Conservation (phyloP, 2,888 invertebrate genomes). For the Pseudococcus jackbeardsleyi region DNA sequence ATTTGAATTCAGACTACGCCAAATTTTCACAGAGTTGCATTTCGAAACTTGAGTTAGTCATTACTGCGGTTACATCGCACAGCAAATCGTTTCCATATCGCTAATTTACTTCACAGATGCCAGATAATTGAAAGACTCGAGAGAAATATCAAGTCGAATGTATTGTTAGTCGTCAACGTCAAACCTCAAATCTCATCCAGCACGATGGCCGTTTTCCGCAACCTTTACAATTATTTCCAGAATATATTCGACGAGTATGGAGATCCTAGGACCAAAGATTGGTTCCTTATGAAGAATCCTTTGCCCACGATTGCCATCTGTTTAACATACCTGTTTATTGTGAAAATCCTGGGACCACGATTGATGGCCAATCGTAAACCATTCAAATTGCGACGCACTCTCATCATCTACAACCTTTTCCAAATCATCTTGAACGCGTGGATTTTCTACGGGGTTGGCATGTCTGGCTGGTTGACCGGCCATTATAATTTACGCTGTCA, state of each 20-base stretch:
- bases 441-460: conserved; percentile 79
- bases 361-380: conserved; percentile 90
- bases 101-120: no score
- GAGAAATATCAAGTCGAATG: conserved; percentile 53
- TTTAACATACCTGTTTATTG: conserved; percentile 88
- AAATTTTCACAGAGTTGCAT: no score
- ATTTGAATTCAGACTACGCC: no score
- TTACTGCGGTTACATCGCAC: no score
- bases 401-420: conserved; percentile 86
- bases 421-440: conserved; percentile 85
- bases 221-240: conserved; percentile 84
- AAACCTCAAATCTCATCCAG: conserved; percentile 61
- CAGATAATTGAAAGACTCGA: conserved; percentile 59
- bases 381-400: conserved; percentile 79
- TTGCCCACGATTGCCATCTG: conserved; percentile 92
- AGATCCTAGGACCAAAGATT: conserved; percentile 89
- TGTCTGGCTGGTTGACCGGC: no score
- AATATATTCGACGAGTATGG: conserved; percentile 86
- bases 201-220: conserved; percentile 81
- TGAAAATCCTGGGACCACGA: conserved; percentile 86
- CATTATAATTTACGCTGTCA: no score
- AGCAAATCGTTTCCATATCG: no score
- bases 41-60: no score
- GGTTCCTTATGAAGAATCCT: conserved; percentile 94
- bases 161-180: conserved; percentile 57